Conservation (phyloP, 2,888 invertebrate genomes). For the Diarsia rubi region DNA sequence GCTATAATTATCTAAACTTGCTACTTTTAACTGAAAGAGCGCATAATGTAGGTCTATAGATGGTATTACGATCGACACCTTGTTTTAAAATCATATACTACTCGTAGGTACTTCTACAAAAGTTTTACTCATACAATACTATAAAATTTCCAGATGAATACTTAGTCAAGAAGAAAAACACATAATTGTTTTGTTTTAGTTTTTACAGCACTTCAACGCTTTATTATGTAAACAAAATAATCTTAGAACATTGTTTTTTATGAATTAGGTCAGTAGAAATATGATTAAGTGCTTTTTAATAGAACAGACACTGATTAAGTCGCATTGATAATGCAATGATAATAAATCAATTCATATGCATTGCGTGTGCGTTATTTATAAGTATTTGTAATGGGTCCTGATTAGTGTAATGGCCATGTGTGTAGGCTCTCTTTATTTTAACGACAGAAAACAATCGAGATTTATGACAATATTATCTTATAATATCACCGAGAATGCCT, state of each 20-base stretch:
- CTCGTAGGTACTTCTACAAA: too few species aligned
- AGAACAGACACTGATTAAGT: slow-evolving; percentile 30
- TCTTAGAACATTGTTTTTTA: background rate
- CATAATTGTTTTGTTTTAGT: background rate
- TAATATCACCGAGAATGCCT: background rate
- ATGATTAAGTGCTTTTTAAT: slow-evolving; percentile 37
- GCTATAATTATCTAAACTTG: background rate
- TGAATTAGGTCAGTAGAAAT: slow-evolving; percentile 46
- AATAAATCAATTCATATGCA: slow-evolving; percentile 56
- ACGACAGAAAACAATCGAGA: background rate
- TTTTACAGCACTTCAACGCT: slow-evolving; percentile 1
- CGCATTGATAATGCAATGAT: slow-evolving; percentile 49
- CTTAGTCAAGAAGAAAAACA: background rate
- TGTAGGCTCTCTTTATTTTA: slow-evolving; percentile 3
- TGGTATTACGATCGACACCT: background rate
- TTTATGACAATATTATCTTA: background rate
- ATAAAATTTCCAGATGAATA: background rate
- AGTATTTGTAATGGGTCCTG: slow-evolving; percentile 18
- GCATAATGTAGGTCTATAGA: background rate
- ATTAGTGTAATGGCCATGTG: slow-evolving; percentile 18
- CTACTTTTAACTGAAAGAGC: background rate
- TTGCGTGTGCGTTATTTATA: slow-evolving; percentile 33
- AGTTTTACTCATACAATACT: background rate
- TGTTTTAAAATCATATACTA: background rate
- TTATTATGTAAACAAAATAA: background rate